Evolutionary conservation across 2,113 vertebrate genomes (phyloP).

Genomic region (Catharus bicknelli): DNA sequence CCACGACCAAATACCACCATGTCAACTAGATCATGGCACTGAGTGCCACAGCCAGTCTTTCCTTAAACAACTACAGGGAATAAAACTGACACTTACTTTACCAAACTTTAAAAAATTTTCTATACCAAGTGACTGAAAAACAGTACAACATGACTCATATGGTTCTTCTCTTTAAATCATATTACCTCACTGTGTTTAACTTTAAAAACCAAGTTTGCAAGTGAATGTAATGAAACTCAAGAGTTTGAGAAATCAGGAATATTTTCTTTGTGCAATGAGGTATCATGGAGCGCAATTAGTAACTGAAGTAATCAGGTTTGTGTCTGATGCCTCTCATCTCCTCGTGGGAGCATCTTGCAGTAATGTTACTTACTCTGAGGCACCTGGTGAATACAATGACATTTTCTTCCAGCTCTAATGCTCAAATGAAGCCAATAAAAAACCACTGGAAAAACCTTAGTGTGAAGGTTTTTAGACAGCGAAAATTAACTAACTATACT

Average conservation of each 20-base stretch:
- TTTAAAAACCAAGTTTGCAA: neutral
- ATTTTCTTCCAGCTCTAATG: conserved; percentile 10
- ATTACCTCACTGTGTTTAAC: neutral
- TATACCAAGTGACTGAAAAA: neutral
- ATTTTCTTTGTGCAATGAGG: neutral
- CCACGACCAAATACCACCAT: neutral
- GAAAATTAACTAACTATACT: neutral
- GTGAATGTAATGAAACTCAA: neutral
- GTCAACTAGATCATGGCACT: neutral
- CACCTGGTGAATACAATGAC: neutral
- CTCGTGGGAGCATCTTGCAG: neutral
- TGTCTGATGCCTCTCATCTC: neutral
- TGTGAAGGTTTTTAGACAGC: neutral
- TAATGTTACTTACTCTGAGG: neutral
- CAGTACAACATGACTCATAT: neutral
- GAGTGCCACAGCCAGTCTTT: neutral
- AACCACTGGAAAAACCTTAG: neutral
- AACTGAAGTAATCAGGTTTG: conserved; percentile 3
- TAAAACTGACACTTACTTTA: neutral
- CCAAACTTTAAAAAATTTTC: neutral
- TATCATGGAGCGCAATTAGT: neutral
- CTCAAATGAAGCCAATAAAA: neutral
- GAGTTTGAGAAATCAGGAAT: conserved; percentile 1
- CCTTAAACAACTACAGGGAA: neutral
- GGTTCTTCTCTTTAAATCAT: neutral